These are phyloP conservation scores for Druon quercuslanigerum DNA, from an alignment of 1,140 invertebrate species.

Conservation along the genomic window DNA sequence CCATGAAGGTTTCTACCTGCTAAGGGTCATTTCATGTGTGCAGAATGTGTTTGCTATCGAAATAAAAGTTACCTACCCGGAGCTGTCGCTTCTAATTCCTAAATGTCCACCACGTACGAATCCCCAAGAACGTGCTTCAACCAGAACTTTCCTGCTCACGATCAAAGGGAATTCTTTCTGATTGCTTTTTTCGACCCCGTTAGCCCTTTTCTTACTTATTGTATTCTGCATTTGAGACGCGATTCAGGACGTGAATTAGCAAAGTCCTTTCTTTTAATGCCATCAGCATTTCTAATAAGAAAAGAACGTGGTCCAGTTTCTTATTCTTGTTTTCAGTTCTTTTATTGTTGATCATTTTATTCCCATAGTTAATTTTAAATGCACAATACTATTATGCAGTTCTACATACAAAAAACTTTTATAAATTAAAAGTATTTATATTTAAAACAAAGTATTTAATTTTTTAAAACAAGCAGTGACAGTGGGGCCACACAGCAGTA, in stretches of 20 bases:
- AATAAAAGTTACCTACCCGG: background rate
- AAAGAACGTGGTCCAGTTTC: background rate
- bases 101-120: constrained; percentile 20
- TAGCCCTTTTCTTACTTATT: constrained; percentile 11
- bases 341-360: too few relatives aligned
- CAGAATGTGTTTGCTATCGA: background rate
- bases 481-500: too few relatives aligned
- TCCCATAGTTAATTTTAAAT: too few relatives aligned
- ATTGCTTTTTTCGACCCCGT: constrained; percentile 37
- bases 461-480: too few relatives aligned
- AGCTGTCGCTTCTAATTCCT: constrained; percentile 24
- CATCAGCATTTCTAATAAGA: constrained; percentile 12
- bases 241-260: background rate
- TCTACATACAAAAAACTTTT: too few relatives aligned
- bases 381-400: too few relatives aligned
- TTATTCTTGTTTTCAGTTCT: too few relatives aligned
- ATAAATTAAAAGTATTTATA: too few relatives aligned
- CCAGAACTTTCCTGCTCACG: constrained; percentile 33
- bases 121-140: background rate
- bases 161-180: constrained; percentile 49
- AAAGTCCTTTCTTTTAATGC: constrained; percentile 1
- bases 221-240: constrained; percentile 11
- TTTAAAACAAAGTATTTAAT: too few relatives aligned
- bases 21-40: background rate
- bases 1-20: too few relatives aligned